A percentile compares a stretch with the other conserved stretches of the same genome.
phyloP scores from a whole-genome alignment of 2,888 invertebrate species.

The Myathropa florea region DNA sequence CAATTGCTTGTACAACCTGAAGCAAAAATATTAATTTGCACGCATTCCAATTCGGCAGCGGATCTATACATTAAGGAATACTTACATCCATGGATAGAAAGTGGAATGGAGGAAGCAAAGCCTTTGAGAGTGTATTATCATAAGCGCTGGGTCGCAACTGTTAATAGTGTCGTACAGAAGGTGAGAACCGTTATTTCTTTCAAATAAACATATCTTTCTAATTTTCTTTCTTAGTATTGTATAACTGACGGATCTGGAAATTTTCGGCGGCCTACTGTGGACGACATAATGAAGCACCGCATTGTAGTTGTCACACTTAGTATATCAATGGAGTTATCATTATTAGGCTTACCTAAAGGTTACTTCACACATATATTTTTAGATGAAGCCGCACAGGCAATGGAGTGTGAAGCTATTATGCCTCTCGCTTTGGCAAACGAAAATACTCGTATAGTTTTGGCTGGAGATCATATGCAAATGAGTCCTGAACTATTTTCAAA shows the following conservation, averaged over 20 bases:
- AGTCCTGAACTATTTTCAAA: constrained; percentile 91
- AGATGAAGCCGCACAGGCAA: constrained; percentile 93
- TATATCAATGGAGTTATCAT: constrained; percentile 88
- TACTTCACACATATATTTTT: constrained; percentile 89
- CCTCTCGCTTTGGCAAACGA: constrained; percentile 88
- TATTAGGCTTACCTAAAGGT: constrained; percentile 85
- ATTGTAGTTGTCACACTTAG: constrained; percentile 90
- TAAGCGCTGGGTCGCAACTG: constrained; percentile 89
- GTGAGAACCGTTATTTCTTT: constrained; percentile 75
- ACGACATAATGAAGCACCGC: constrained; percentile 86
- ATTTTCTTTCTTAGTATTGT: constrained; percentile 84
- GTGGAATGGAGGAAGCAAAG: constrained; percentile 84
- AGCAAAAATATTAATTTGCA: constrained; percentile 89
- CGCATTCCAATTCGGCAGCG: constrained; percentile 93
- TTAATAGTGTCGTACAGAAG: constrained; percentile 86
- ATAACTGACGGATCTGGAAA: constrained; percentile 84
- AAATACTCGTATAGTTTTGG: constrained; percentile 88
- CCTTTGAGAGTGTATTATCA: constrained; percentile 91
- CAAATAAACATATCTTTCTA: not conserved
- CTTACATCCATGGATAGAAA: constrained; percentile 88
- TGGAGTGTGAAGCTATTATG: constrained; percentile 92
- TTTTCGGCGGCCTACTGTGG: constrained; percentile 86
- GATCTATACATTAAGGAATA: constrained; percentile 93
- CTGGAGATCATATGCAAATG: constrained; percentile 93
- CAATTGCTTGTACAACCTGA: constrained; percentile 85